Percentiles rank a stretch among this genome's conserved stretches.
Evolutionary conservation across 1,140 invertebrate species (phyloP).

Genomic region (Laodelphax striatellus): DNA sequence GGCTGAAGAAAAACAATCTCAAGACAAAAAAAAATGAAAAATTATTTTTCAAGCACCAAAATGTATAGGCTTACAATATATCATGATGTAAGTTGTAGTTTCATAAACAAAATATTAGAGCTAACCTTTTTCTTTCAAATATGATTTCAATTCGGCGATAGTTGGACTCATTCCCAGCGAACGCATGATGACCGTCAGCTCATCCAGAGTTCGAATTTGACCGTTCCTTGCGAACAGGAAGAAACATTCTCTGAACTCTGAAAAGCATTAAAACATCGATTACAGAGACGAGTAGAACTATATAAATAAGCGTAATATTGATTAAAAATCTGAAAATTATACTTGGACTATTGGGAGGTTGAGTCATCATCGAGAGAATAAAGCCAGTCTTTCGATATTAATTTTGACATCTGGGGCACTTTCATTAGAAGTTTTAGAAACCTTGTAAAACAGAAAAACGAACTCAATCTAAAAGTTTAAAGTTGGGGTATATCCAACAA

Average conservation of each 20-base stretch:
- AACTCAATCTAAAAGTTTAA: too few relatives aligned
- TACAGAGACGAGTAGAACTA: too few relatives aligned
- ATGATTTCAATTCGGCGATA: conserved; percentile 75
- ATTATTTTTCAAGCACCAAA: too few relatives aligned
- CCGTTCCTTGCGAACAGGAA: conserved; percentile 82
- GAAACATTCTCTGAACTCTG: conserved; percentile 92
- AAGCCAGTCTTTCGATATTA: neutral
- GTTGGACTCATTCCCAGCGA: conserved; percentile 88
- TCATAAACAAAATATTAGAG: neutral
- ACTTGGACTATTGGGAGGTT: neutral
- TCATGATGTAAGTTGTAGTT: too few relatives aligned
- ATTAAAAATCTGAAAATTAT: neutral
- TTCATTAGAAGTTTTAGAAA: too few relatives aligned
- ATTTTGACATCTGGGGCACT: too few relatives aligned
- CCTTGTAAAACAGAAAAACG: too few relatives aligned
- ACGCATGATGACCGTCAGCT: conserved; percentile 86
- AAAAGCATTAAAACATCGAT: conserved; percentile 26
- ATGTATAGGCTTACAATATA: too few relatives aligned
- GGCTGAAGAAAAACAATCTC: too few relatives aligned
- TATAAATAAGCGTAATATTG: neutral
- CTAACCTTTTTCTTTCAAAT: conserved; percentile 68
- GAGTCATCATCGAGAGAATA: too few relatives aligned
- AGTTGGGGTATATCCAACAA: too few relatives aligned
- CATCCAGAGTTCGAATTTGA: conserved; percentile 75
- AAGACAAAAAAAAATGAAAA: too few relatives aligned